Percentiles rank a stretch among this genome's conserved stretches.
These are phyloP conservation scores for Kryptopterus vitreolus DNA, from an alignment of 2,797 vertebrate genomes.

Conservation along the genomic window DNA sequence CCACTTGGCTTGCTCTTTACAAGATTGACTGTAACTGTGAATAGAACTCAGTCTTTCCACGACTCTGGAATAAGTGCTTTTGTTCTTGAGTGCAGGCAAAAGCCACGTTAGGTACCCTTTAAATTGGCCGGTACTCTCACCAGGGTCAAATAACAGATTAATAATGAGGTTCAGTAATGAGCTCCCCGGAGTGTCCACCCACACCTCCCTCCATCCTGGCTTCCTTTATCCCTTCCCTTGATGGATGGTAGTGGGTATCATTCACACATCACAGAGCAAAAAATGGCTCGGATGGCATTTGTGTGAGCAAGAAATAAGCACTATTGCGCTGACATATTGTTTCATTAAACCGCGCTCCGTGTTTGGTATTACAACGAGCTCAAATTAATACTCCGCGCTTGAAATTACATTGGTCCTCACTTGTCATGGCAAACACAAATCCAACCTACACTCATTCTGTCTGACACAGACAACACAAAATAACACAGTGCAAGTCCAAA, in stretches of 20 bases:
- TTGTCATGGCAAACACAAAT: not conserved
- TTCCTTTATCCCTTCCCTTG: slow-evolving; percentile 67
- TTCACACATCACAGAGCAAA: slow-evolving; percentile 74
- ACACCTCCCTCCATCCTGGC: slow-evolving; percentile 65
- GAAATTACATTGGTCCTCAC: slow-evolving; percentile 7
- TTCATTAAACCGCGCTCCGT: slow-evolving; percentile 55
- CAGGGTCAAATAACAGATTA: slow-evolving; percentile 83
- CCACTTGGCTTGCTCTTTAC: slow-evolving; percentile 36
- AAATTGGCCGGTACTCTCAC: slow-evolving; percentile 69
- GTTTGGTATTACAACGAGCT: slow-evolving; percentile 13
- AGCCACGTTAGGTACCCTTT: slow-evolving; percentile 68
- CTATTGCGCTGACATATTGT: slow-evolving; percentile 65
- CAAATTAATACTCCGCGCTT: slow-evolving; percentile 16
- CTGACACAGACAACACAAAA: slow-evolving; percentile 24
- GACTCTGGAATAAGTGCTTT: slow-evolving; percentile 62
- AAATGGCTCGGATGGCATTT: slow-evolving; percentile 72
- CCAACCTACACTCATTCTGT: slow-evolving; percentile 11
- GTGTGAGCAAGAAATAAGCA: slow-evolving; percentile 74
- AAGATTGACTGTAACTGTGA: slow-evolving; percentile 63
- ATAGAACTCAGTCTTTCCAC: slow-evolving; percentile 63
- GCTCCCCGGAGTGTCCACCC: slow-evolving; percentile 75
- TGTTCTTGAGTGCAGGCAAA: slow-evolving; percentile 72
- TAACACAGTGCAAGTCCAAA: slow-evolving; percentile 14
- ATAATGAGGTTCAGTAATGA: slow-evolving; percentile 77
- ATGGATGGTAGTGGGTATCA: slow-evolving; percentile 73